Base-by-base conservation (phyloP, 2,797 vertebrate genomes). In the Fringilla coelebs region DNA sequence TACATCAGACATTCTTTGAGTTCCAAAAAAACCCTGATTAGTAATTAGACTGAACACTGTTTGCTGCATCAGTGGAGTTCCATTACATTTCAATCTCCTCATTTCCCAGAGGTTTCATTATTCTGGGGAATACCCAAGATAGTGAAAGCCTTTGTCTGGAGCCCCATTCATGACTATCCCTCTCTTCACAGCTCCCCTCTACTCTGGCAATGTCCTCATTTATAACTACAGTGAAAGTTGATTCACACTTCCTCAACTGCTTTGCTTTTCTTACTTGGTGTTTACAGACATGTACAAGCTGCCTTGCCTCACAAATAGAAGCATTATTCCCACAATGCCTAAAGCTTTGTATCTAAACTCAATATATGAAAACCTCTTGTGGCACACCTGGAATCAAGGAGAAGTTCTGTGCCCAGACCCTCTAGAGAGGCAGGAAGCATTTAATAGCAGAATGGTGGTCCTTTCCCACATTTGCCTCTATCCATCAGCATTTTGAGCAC, bases 11-110 rank as follows among this genome's bases (percentile, higher is more conserved):
- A 11, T 31, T 54, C 17, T 70, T 84, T 57, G n/a, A 60, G 52
- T 71, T 60, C 2, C 1, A 45, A 38, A 29, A 84, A n/a, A 71
- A 6, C 1, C 2, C 4, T 19, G 8, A 9, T 9, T 41, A 31
- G 3, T 22, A 55, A 78, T n/a, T 67, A 88, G 43, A 89, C 55
- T 11, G 40, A 91, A 54, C 29, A 55, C 13, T 60, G 20, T 57
- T 43, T 28, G 13, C 7, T 74, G 36, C 43, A 75, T 62, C 26
- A 70, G n/a, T 54, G 51, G 29, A 58, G 22, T 36, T 76, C 28
- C 13, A 28, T 32, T 25, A 7, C 24, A 55, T 55, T 81, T 81
- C 68, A 48, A 60, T 67, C 25, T 67, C 38, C 22, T 66, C 6
- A 63, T 73, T 85, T 91, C 48, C 24, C 40, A 57, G 41, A 61